Base-by-base conservation (phyloP, 1,140 invertebrate species). In the Rhynchophorus ferrugineus region DNA sequence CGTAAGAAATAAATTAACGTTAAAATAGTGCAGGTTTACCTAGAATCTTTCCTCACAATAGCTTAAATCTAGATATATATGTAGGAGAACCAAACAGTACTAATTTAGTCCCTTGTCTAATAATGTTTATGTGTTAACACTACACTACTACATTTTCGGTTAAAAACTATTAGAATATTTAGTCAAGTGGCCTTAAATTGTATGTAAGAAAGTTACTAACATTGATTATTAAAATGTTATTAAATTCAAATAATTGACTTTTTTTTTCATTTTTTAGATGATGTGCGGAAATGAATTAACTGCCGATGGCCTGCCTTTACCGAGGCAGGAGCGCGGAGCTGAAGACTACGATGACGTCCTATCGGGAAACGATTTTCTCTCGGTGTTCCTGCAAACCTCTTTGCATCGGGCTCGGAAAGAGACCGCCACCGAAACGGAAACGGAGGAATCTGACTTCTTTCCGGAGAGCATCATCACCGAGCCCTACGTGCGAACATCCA, bases 301-400 rank as follows among this genome's bases (percentile, higher is more conserved):
- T 43, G 39, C 44, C 44, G 51, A 54, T 17, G 51, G 51, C 51
- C 38, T 43, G 44, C 60, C 55, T 57, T 50, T 60, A 60, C 50
- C 48, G 60, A 63, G 63, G 59, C 67, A 59, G 20, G 55, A 39
- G 13, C 64, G 63, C 65, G 60, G 65, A 62, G 56, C 66, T 56
- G 70, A 69, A 61, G 74, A 76, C 56, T 49, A 55, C 33, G 72
- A 71, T 63, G 77, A 77, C 54, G 69, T 78, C 34, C 61, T 78
- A 11, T 73, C 75, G 19, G 77, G 78, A 39, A 73, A 72, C 2
- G 77, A 78, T 56, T 80, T 80, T 53, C 69, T 79, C 0, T 76
- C 74, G 3, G 71, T 80, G 0, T 73, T 78, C 44, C 75, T 80
- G 57, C 60, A 60, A 21, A 54, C 61, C 63, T 71, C 44, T 64